phyloP scores from a whole-genome alignment of 92 coral and sea anemone genomes.

The Palythoa grandis region DNA sequence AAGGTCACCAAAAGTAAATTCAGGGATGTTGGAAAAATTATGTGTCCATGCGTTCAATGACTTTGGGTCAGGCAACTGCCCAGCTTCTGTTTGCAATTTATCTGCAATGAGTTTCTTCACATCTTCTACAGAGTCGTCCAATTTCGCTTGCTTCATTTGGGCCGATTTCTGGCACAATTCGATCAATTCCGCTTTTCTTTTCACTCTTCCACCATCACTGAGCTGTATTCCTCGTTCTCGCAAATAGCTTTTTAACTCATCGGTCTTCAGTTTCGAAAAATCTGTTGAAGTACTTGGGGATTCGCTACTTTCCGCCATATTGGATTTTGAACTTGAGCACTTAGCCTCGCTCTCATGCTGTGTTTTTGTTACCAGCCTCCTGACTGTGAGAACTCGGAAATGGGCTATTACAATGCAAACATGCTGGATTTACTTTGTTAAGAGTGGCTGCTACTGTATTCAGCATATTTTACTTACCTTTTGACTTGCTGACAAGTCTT shows the following conservation, averaged over 20 bases:
- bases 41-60: conserved; percentile 25
- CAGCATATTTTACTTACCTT: no score
- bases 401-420: no score
- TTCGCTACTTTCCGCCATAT: conserved; percentile 22
- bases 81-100: conserved; percentile 24
- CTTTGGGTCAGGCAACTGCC: conserved; percentile 50
- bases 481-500: no score
- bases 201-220: conserved; percentile 44
- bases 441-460: no score
- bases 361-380: conserved; percentile 17
- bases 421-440: no score
- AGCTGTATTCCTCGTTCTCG: conserved; percentile 50
- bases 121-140: conserved; percentile 25
- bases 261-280: conserved; percentile 33
- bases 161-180: conserved; percentile 44
- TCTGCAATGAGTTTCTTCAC: conserved; percentile 14
- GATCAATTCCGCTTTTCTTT: conserved; percentile 43
- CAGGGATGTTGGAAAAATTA: conserved; percentile 25
- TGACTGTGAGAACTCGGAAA: conserved; percentile 29
- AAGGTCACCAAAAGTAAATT: conserved; percentile 37
- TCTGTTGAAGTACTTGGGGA: conserved; percentile 9
- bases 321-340: conserved; percentile 28
- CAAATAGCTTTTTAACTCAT: conserved; percentile 36
- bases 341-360: conserved; percentile 35
- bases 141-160: conserved; percentile 45